Base-by-base conservation (phyloP, 2,113 vertebrate species). In the Muscicapa adusta region DNA sequence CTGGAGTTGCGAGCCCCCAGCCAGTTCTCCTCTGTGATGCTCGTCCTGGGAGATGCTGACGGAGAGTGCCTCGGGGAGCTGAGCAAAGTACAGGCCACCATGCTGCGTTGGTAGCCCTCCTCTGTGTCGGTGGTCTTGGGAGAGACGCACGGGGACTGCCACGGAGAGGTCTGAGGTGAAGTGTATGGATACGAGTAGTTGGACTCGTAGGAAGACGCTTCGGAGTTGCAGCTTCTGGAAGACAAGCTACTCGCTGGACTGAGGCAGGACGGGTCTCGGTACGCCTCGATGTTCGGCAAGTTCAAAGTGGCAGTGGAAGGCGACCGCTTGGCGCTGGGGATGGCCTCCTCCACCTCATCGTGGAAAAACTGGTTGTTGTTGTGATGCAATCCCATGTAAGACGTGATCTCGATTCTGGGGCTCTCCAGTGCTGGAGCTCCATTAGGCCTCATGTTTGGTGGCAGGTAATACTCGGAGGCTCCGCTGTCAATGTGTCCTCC, bases 91-190 rank as follows among this genome's bases (percentile, higher is more conserved):
- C 99, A 99, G 85, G 99, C 98, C 51, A 98, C 98, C 95, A 99
- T 98, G 76, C 97, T 96, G 1, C 98, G 98, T 28, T 98, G 98
- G 57, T 98, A 98, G 36, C 98, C 97, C 43, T 98, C 98, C 83
- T 98, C 98, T 1, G 98, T 93, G 78, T 98, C 98, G 0, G 98
- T 98, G 93, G 99, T 98, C 97, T 98, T 99, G 0, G 99, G 99
- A 28, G 99, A 99, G 76, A 99, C 99, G 2, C 99, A 99, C 0
- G 99, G 99, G 3, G 99, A 99, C 96, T 99, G 99, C 99, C 99
- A 99, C 0, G 99, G 99, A 26, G 99, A 99, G 23, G 98, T 99
- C 97, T 99, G 99, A 1, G 99, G 98, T 31, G 99, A 99, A 56
- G 98, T 98, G 5, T 99, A 99, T 1, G 99, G 99, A 96, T 98